Evolutionary conservation across 2,888 invertebrate species (phyloP), one percentile per base, ranked within the genome.

Genomic region (Ischnura elegans): DNA sequence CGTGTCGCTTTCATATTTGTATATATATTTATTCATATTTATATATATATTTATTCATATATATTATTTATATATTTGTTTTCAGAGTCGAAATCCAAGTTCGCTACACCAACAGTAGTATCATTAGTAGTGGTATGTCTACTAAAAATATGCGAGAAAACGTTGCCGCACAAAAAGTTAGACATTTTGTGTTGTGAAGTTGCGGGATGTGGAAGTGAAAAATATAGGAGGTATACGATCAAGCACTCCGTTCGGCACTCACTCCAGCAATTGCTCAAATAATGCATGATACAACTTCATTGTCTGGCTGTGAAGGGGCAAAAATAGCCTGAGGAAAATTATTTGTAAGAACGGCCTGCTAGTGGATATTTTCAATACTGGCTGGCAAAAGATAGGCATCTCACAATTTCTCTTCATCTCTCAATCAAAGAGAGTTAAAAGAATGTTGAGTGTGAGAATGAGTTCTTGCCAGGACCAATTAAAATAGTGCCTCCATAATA

Each of bases 151-250:
- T 90, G 90, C 61, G 61, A 86, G 61, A 90, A 90, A 61, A 90
- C 43, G 90, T 90, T 90, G 90, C 90, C 43, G 90, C 90, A 90
- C 90, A 43, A 90, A 90, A 90, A 90, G 90, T 90, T 90, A 90
- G 90, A 90, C 90, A 90, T 61, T 90, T 90, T 61, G 61, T 90
- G 90, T 90, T 61, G 61, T 90, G 90, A 90, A 90, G 61, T 90
- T 43, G 90, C 66, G 90, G 90, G 86, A 86, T 46, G 46, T 46
- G 86, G 90, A 90, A 90, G 90, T 90, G 90, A 90, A 90, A 90
- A 90, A 90, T 90, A 90, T 90, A 61, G 90, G 90, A 90, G 90
- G 61, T 90, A 90, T 90, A 90, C 90, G 66, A 90, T 61, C 90
- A 90, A 90, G 90, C 90, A 90, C 61, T 90, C 90, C 55, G 25